phyloP scores from a whole-genome alignment of 2,888 invertebrate genomes.

The Rhaphigaster nebulosa region DNA sequence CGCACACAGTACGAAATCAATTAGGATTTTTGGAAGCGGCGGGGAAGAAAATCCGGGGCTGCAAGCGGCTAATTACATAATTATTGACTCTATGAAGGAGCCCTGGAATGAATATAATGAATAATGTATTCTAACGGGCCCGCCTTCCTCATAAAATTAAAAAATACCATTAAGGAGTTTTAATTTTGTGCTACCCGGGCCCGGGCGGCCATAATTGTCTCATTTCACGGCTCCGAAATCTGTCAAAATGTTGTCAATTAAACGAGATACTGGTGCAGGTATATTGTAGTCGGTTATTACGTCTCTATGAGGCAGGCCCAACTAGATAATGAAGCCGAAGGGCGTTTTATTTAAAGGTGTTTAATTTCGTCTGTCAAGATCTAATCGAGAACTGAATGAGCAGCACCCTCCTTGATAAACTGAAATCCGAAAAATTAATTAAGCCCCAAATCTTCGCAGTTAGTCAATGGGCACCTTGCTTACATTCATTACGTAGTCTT shows the following conservation, averaged over 20 bases:
- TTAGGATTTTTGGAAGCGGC: slow-evolving; percentile 35
- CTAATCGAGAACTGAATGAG: neutral
- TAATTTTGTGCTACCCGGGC: slow-evolving; percentile 60
- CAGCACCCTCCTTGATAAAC: neutral
- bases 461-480: neutral
- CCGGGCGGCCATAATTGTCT: slow-evolving; percentile 17
- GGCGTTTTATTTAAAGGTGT: neutral
- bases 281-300: neutral
- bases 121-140: slow-evolving; percentile 62
- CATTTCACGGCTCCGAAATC: slow-evolving; percentile 14
- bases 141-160: slow-evolving; percentile 63
- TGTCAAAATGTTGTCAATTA: slow-evolving; percentile 31
- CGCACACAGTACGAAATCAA: neutral
- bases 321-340: neutral
- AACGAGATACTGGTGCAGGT: neutral
- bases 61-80: slow-evolving; percentile 52
- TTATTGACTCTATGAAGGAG: slow-evolving; percentile 56
- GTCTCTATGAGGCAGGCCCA: neutral
- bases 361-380: slow-evolving; percentile 27
- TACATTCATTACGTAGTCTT: no score
- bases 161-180: slow-evolving; percentile 63
- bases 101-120: slow-evolving; percentile 56
- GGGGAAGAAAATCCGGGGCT: slow-evolving; percentile 11
- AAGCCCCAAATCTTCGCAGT: neutral
- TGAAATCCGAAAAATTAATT: neutral